Percentiles rank a stretch among this genome's conserved stretches.
phyloP scores from a whole-genome alignment of 2,797 vertebrate genomes.

The Emydoidea blandingii region DNA sequence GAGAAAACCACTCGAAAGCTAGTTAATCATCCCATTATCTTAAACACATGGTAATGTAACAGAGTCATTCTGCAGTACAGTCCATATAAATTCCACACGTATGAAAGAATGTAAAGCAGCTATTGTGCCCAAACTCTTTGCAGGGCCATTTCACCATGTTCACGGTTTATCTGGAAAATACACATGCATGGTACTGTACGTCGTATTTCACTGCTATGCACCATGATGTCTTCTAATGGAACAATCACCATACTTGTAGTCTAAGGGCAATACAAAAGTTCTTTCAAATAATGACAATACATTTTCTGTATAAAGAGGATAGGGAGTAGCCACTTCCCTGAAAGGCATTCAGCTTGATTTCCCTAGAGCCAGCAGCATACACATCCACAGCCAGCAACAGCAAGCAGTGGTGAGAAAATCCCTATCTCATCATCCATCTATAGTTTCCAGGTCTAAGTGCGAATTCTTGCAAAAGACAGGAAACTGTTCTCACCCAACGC shows the following conservation, averaged over 20 bases:
- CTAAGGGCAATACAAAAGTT: constrained; percentile 75
- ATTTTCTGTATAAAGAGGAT: constrained; percentile 77
- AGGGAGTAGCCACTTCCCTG: constrained; percentile 77
- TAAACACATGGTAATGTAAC: constrained; percentile 56
- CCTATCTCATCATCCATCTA: constrained; percentile 52
- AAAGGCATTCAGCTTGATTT: constrained; percentile 67
- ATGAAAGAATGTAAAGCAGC: constrained; percentile 70
- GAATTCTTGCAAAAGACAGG: not conserved
- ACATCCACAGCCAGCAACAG: constrained; percentile 59
- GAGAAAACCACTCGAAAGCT: constrained; percentile 31
- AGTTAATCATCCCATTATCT: constrained; percentile 27
- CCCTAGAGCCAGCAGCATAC: constrained; percentile 65
- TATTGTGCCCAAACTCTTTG: constrained; percentile 57
- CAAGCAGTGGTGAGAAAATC: constrained; percentile 63
- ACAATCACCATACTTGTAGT: constrained; percentile 76
- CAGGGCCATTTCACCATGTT: constrained; percentile 62
- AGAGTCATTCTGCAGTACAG: constrained; percentile 66
- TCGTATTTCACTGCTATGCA: constrained; percentile 78
- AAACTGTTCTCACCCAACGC: constrained; percentile 24
- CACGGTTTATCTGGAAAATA: constrained; percentile 68
- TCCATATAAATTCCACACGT: constrained; percentile 62
- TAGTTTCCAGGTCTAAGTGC: not conserved
- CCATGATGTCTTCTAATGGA: constrained; percentile 72
- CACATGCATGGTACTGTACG: constrained; percentile 73
- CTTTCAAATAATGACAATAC: constrained; percentile 79